These are phyloP conservation scores for Diachasma alloeum DNA, from an alignment of 1,140 invertebrate genomes.

Conservation along the genomic window DNA sequence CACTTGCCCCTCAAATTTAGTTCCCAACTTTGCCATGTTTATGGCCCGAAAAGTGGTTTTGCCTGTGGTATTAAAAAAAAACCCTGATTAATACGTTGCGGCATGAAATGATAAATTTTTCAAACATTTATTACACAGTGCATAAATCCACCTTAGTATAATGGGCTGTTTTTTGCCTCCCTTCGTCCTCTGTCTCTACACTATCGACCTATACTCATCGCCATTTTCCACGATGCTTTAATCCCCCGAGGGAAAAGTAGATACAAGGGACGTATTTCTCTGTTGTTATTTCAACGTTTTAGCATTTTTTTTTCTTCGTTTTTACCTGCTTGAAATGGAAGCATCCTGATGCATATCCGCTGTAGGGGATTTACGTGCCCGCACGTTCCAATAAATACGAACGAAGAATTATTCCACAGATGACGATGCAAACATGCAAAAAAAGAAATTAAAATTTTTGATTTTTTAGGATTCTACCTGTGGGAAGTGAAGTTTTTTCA, in stretches of 20 bases:
- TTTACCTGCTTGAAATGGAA: slow-evolving; percentile 25
- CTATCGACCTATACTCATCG: slow-evolving; percentile 13
- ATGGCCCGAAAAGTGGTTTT: too few species aligned
- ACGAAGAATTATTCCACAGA: background rate
- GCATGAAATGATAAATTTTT: background rate
- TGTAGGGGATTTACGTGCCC: background rate
- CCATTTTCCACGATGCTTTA: slow-evolving; percentile 19
- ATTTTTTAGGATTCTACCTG: background rate
- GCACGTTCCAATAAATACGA: slow-evolving; percentile 20
- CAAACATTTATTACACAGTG: background rate
- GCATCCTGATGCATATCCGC: slow-evolving; percentile 5
- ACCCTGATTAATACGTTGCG: too few species aligned
- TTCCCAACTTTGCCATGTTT: too few species aligned
- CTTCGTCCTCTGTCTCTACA: slow-evolving; percentile 16
- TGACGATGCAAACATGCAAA: background rate
- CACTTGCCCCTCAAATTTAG: too few species aligned
- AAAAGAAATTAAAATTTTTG: background rate
- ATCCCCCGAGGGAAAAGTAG: slow-evolving; percentile 20
- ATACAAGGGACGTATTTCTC: background rate
- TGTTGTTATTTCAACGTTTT: background rate
- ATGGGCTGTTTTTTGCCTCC: background rate
- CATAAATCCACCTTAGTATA: background rate
- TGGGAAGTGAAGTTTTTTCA: background rate
- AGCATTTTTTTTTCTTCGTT: slow-evolving; percentile 11
- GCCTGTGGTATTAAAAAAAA: too few species aligned